Evolutionary conservation across 2,888 invertebrate genomes (phyloP).

Genomic region (Periphyllus acericola): DNA sequence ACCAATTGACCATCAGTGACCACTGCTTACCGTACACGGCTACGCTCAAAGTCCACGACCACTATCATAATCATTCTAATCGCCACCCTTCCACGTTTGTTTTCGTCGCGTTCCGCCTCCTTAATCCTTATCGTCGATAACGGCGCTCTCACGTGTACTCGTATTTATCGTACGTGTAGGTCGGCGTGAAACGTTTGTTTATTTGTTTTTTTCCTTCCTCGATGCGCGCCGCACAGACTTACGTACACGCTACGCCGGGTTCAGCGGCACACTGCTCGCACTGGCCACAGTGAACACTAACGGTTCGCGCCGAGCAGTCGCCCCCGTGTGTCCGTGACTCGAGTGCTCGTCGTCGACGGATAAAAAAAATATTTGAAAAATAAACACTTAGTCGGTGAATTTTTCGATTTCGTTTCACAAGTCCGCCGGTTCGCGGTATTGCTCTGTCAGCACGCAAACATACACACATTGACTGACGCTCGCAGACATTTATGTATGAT

Average conservation of each 20-base stretch:
- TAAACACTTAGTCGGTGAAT: not conserved
- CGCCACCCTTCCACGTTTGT: too few species aligned
- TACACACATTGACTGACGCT: too few species aligned
- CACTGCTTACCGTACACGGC: too few species aligned
- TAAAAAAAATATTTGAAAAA: slow-evolving; percentile 17
- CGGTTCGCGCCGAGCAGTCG: not conserved
- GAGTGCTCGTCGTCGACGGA: not conserved
- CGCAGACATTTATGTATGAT: not conserved
- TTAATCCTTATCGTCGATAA: not conserved
- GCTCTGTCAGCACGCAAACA: slow-evolving; percentile 13
- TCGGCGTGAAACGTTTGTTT: not conserved
- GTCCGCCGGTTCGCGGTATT: not conserved
- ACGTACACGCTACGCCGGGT: not conserved
- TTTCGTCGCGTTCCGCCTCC: not conserved
- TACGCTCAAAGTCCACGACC: too few species aligned
- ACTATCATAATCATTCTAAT: too few species aligned
- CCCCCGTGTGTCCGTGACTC: not conserved
- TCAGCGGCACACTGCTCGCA: not conserved
- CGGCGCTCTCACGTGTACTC: not conserved
- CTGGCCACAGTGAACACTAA: not conserved
- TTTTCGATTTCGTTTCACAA: slow-evolving; percentile 25
- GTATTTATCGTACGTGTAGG: too few species aligned
- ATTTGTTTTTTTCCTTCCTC: not conserved
- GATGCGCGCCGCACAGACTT: not conserved
- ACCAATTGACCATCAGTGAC: too few species aligned